These are phyloP conservation scores for Triops cancriformis DNA, from an alignment of 1,140 invertebrate genomes.

Conservation along the genomic window DNA sequence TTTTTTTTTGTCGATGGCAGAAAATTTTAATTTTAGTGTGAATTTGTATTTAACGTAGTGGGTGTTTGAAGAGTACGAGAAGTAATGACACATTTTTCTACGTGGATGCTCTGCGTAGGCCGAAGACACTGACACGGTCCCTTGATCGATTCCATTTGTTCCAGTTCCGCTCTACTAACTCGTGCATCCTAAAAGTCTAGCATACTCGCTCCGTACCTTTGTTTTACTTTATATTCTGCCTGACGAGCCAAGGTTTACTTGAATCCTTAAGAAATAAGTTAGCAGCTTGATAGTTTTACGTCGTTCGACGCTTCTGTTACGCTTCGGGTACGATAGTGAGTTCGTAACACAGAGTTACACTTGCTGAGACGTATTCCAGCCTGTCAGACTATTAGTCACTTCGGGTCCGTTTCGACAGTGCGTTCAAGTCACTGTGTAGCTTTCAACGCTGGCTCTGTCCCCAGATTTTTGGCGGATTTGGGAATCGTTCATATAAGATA, in stretches of 20 bases:
- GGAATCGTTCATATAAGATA: too few species aligned
- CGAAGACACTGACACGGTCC: background rate
- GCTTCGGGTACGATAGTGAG: background rate
- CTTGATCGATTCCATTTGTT: constrained; percentile 5
- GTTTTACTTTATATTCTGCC: background rate
- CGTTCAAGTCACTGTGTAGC: background rate
- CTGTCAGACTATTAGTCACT: background rate
- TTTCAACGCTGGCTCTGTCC: background rate
- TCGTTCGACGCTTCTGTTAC: background rate
- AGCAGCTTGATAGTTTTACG: background rate
- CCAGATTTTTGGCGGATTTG: too few species aligned
- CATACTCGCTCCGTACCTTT: background rate
- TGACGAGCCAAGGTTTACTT: background rate
- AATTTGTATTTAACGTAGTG: background rate
- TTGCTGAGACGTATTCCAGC: background rate
- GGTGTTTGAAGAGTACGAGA: background rate
- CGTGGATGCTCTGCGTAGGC: background rate
- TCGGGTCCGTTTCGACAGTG: background rate
- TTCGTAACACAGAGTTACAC: background rate
- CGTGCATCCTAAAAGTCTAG: background rate
- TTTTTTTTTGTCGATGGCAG: too few species aligned
- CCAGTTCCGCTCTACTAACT: background rate
- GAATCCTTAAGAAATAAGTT: background rate
- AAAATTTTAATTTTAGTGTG: too few species aligned
- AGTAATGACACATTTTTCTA: background rate